Percentiles rank a stretch among this genome's conserved stretches.
These are phyloP conservation scores for Epiperipatus broadwayi DNA, from an alignment of 2,888 invertebrate genomes.

Conservation along the genomic window DNA sequence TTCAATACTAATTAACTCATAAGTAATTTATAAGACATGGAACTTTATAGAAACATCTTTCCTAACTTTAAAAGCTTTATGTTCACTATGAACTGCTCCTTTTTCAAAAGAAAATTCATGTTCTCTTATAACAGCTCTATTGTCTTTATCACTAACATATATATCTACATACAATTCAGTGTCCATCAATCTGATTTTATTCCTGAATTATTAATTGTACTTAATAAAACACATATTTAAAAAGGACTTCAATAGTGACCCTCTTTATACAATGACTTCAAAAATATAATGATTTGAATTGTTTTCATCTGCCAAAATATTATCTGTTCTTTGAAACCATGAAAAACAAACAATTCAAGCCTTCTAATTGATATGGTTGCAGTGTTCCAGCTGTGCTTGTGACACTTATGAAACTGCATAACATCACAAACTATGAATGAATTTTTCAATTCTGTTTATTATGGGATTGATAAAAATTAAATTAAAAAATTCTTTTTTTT, in stretches of 20 bases:
- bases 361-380: no score
- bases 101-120: constrained; percentile 93
- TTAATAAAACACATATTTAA: constrained; percentile 85
- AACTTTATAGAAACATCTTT: constrained; percentile 54
- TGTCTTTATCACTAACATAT: constrained; percentile 60
- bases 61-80: constrained; percentile 62
- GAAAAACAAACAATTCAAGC: no score
- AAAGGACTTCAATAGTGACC: constrained; percentile 96
- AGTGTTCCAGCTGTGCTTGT: no score
- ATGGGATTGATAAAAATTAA: no score
- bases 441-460: no score
- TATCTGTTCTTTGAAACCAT: no score
- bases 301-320: no score
- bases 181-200: constrained; percentile 99
- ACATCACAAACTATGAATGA: no score
- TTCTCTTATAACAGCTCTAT: constrained; percentile 70
- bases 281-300: no score
- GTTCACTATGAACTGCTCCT: constrained; percentile 63
- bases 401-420: no score
- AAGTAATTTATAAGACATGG: constrained; percentile 90
- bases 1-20: constrained; percentile 91
- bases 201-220: constrained; percentile 99
- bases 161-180: constrained; percentile 83
- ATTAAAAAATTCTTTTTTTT: no score
- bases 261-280: no score